Conservation (phyloP, 2,113 vertebrate species). For the Cygnus atratus region DNA sequence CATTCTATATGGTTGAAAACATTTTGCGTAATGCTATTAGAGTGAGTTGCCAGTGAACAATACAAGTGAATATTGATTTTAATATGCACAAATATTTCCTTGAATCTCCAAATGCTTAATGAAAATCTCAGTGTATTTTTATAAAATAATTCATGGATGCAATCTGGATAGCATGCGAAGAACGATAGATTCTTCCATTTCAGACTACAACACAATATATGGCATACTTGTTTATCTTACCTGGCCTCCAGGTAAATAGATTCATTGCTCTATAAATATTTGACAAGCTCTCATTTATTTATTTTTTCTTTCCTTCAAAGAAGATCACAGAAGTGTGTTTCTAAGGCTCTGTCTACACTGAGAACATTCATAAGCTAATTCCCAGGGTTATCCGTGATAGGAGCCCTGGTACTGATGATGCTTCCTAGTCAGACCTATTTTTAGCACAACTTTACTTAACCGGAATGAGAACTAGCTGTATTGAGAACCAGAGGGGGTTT, state of each 20-base stretch:
- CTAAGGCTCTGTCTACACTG: neutral
- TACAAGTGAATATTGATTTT: conserved; percentile 42
- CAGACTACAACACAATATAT: neutral
- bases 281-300: neutral
- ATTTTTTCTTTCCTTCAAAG: neutral
- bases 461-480: neutral
- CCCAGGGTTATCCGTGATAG: neutral
- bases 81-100: neutral
- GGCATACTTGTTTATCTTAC: neutral
- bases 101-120: conserved; percentile 1
- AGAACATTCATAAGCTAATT: neutral
- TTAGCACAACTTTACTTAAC: neutral
- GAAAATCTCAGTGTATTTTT: neutral
- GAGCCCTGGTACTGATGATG: neutral
- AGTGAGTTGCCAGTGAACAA: conserved; percentile 27
- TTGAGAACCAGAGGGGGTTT: neutral
- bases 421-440: neutral
- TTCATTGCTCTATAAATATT: neutral
- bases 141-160: neutral
- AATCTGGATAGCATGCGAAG: neutral
- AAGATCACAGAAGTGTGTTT: neutral
- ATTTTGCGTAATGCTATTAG: conserved; percentile 14
- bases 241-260: neutral
- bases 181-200: neutral
- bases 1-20: conserved; percentile 13